phyloP scores from a whole-genome alignment of 2,113 vertebrate genomes.

The Megaleporinus macrocephalus region DNA sequence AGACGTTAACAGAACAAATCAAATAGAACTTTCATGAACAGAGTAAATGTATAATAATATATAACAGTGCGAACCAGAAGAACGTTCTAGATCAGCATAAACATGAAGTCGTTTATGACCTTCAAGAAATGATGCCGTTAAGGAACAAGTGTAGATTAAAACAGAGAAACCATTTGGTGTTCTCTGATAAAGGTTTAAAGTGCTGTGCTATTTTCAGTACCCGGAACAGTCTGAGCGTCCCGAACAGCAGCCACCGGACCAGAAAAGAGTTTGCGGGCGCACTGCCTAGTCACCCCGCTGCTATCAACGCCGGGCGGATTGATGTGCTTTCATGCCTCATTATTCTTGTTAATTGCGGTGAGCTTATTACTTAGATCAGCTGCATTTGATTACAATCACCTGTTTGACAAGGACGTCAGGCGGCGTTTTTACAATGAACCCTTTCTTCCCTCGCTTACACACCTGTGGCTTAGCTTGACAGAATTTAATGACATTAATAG shows the following conservation, averaged over 20 bases:
- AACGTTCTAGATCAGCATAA: no score
- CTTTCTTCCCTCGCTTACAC: neutral
- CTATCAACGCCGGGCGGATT: conserved; percentile 26
- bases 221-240: neutral
- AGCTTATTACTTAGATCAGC: conserved; percentile 51
- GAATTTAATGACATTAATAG: neutral
- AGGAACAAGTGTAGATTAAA: no score
- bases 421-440: neutral
- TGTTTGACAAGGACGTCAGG: conserved; percentile 34
- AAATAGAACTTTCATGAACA: no score
- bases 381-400: conserved; percentile 55
- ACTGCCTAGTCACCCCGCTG: conserved; percentile 3
- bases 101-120: no score
- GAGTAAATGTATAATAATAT: no score
- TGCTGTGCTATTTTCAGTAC: neutral
- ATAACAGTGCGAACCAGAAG: no score
- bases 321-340: conserved; percentile 53
- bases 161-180: no score
- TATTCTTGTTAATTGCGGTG: conserved; percentile 53
- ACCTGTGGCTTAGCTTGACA: conserved; percentile 18
- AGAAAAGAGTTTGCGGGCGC: conserved; percentile 29
- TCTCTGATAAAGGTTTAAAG: no score
- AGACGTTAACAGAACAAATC: no score
- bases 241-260: conserved; percentile 9
- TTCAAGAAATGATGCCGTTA: no score